Evolutionary conservation across 2,888 invertebrate species (phyloP).

Genomic region (Platycheirus rosarum): DNA sequence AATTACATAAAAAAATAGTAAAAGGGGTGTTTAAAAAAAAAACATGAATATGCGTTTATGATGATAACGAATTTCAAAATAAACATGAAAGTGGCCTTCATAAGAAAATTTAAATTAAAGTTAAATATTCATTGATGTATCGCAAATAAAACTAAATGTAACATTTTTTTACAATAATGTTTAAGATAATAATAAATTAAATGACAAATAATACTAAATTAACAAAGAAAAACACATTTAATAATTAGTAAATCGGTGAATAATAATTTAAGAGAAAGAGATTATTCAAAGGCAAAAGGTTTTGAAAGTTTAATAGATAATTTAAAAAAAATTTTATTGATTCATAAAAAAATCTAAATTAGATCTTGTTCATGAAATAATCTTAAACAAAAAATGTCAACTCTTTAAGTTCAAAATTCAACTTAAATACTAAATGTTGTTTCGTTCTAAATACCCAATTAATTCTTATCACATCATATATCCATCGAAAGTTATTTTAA

Average conservation of each 20-base stretch:
- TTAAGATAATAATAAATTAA: constrained; percentile 25
- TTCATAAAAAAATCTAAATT: too few species aligned
- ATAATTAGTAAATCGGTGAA: too few species aligned
- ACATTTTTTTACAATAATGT: constrained; percentile 49
- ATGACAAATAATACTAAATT: constrained; percentile 31
- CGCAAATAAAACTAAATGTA: constrained; percentile 2
- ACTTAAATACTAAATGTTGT: too few species aligned
- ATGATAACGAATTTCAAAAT: constrained; percentile 72
- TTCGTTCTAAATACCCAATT: too few species aligned
- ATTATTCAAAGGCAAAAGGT: not conserved
- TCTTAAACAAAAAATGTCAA: too few species aligned
- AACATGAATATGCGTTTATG: constrained; percentile 67
- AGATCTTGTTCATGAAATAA: too few species aligned
- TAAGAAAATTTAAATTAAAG: constrained; percentile 27
- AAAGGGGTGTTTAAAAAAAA: constrained; percentile 46
- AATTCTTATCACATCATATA: too few species aligned
- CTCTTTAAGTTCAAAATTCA: too few species aligned
- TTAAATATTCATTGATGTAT: constrained; percentile 13
- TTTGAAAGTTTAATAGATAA: too few species aligned
- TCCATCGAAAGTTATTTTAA: too few species aligned
- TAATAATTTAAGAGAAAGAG: not conserved
- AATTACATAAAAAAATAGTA: not conserved
- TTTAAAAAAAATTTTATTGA: too few species aligned
- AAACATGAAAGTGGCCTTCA: constrained; percentile 71
- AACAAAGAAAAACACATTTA: constrained; percentile 22